phyloP scores from a whole-genome alignment of 2,888 invertebrate species.

The Resseliella maxima region DNA sequence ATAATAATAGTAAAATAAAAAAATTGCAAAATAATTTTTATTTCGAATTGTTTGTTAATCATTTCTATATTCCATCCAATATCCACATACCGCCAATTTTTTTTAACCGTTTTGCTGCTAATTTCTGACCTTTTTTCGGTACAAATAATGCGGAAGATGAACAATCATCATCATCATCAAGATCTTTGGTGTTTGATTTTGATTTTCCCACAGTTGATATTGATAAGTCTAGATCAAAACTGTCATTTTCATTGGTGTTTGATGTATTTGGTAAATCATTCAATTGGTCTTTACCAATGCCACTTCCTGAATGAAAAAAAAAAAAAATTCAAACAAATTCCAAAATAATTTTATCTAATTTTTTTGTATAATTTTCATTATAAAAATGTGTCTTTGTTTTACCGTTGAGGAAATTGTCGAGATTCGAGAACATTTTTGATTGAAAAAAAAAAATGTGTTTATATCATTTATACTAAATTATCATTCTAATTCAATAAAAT shows the following conservation, averaged over 20 bases:
- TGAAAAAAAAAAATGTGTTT: no score
- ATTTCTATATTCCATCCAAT: background rate
- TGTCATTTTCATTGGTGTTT: background rate
- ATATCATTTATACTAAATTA: no score
- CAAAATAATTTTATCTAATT: background rate
- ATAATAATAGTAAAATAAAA: background rate
- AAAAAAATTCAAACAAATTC: background rate
- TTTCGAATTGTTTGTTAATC: background rate
- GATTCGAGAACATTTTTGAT: constrained; percentile 11
- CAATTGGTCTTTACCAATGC: background rate
- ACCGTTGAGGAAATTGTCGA: constrained; percentile 51
- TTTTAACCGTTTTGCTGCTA: background rate
- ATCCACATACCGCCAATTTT: background rate
- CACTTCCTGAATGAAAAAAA: background rate
- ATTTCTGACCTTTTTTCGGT: background rate
- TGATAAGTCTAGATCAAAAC: background rate
- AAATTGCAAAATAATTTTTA: no score
- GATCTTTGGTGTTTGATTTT: background rate
- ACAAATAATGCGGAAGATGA: background rate
- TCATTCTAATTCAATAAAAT: no score
- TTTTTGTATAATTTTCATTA: background rate
- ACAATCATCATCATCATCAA: background rate
- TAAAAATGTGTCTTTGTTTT: background rate
- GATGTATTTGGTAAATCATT: background rate
- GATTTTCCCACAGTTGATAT: background rate